Evolutionary conservation across 2,888 invertebrate genomes (phyloP), one percentile per base, ranked within the genome.

Genomic region (Pristionchus exspectatus): DNA sequence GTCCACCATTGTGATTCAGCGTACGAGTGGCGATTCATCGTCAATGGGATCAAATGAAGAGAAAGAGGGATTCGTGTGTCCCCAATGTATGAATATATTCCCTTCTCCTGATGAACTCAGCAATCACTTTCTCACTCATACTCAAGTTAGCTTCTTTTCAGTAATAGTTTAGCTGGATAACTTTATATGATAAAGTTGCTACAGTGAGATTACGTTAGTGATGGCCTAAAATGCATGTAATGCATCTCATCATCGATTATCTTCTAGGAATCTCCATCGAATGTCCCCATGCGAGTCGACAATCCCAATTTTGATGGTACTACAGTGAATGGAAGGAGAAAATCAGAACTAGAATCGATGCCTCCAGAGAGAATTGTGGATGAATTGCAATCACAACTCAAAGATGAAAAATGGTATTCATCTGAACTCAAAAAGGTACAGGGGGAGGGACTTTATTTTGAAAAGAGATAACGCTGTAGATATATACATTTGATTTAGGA

Each of bases 21-120:
- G 86, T 27, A 9, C 86, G 44, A 66, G 63, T 38, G 91, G 44
- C 24, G 81, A 86, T 74, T 85, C 59, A n/a, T 50, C 66, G 3
- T 66, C 83, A 7, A 89, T 83, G 59, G 81, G 63, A 50, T 66
- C 86, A 59, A 90, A 90, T 21, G 69, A 89, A 18, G 77, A 84
- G 44, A 84, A 81, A 27, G 81, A 88, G 69, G 95, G 95, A 96
- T 97, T 94, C 96, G 96, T 92, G n/a, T 93, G 93, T 81, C 93
- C 93, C 3, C 90, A 92, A 30, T 93, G 93, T 90, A 93, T 93
- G 93, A 87, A 87, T 14, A 90, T 90, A 30, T 92, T 92, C 18
- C 90, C 90, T 3, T 89, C 91, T 27, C 92, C 93, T 16, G 92
- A 93, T 85, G 91, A 91, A 69, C 89, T 93, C 0, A 91, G 91